Percentiles rank a stretch among this genome's conserved stretches.
These are phyloP conservation scores for Geotrupes spiniger DNA, from an alignment of 2,888 invertebrate genomes.

Conservation along the genomic window DNA sequence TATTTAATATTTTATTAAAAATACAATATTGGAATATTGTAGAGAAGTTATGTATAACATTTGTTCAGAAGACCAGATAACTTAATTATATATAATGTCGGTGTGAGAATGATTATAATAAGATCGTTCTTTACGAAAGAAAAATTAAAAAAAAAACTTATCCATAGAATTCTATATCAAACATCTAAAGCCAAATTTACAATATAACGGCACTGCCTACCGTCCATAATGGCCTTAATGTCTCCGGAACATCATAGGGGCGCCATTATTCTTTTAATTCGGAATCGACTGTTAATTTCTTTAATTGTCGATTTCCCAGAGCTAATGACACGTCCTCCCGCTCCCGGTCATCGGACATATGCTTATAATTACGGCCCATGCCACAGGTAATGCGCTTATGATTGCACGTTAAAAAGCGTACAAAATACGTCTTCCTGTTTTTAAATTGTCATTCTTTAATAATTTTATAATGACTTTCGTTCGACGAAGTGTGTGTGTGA, in stretches of 20 bases:
- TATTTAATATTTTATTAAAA: too few species aligned
- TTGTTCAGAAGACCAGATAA: too few species aligned
- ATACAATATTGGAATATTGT: too few species aligned
- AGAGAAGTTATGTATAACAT: too few species aligned
- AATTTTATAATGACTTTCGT: conserved; percentile 45
- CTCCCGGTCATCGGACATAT: conserved; percentile 45
- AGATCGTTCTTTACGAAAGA: neutral
- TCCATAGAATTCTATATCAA: too few species aligned
- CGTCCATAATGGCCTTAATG: too few species aligned
- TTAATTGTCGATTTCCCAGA: conserved; percentile 44
- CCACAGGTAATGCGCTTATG: conserved; percentile 43
- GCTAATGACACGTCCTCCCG: conserved; percentile 39
- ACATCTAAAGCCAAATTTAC: too few species aligned
- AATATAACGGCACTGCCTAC: too few species aligned
- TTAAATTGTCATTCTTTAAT: conserved; percentile 51
- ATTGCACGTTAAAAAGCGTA: conserved; percentile 51
- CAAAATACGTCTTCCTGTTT: conserved; percentile 51
- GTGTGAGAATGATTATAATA: conserved; percentile 1
- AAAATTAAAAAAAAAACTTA: conserved; percentile 1
- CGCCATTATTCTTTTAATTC: neutral
- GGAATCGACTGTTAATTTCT: conserved; percentile 37
- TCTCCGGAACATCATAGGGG: too few species aligned
- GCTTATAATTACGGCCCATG: conserved; percentile 48
- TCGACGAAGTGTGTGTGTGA: conserved; percentile 10
- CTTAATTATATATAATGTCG: too few species aligned